Evolutionary conservation across 2,113 vertebrate species (phyloP).

Genomic region (Hippocampus zosterae): DNA sequence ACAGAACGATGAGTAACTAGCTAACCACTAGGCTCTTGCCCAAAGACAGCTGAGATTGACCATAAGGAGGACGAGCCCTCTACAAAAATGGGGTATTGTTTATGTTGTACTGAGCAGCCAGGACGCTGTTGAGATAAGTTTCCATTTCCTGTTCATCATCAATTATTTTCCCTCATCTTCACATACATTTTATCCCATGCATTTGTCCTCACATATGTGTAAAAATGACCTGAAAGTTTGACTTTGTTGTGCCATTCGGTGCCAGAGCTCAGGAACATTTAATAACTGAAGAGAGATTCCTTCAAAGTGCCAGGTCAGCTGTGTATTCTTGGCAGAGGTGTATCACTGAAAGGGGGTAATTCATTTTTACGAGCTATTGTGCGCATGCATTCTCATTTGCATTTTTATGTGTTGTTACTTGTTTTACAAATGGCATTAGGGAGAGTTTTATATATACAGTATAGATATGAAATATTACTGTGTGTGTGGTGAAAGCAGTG

Average conservation of each 20-base stretch:
- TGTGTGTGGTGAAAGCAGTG: slow-evolving; percentile 11
- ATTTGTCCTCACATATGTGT: background rate
- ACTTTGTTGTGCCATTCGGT: background rate
- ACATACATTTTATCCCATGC: background rate
- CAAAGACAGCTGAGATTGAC: too few species aligned
- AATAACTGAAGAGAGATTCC: background rate
- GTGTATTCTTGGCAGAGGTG: background rate
- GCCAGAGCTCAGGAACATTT: background rate
- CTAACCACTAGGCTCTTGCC: too few species aligned
- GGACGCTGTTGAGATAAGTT: too few species aligned
- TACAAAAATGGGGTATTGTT: too few species aligned
- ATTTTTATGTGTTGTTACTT: background rate
- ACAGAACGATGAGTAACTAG: too few species aligned
- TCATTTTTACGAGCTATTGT: background rate
- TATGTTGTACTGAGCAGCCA: too few species aligned
- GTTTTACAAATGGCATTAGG: background rate
- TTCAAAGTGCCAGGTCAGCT: background rate
- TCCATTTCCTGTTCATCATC: too few species aligned
- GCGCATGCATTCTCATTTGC: background rate
- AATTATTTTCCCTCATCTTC: background rate
- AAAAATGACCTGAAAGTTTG: background rate
- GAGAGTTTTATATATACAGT: background rate
- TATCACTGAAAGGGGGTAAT: background rate
- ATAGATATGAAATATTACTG: background rate
- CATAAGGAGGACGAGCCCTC: too few species aligned